phyloP scores from a whole-genome alignment of 2,797 vertebrate genomes.

The Taeniopygia guttata region DNA sequence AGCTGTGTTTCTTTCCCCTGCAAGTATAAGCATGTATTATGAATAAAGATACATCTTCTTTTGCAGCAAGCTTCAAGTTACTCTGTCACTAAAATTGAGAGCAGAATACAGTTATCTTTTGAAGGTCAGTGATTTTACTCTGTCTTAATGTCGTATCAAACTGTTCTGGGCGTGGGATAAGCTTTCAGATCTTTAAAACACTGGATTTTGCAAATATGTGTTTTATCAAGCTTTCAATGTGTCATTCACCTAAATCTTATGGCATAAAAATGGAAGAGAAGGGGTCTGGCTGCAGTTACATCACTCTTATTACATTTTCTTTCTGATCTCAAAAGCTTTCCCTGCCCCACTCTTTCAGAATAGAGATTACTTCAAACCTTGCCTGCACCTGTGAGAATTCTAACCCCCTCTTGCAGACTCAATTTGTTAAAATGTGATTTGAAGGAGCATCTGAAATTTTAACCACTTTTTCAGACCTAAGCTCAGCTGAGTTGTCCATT shows the following conservation, averaged over 20 bases:
- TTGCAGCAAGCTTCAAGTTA: slow-evolving; percentile 72
- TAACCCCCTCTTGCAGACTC: not conserved
- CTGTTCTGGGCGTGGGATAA: not conserved
- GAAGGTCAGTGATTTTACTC: slow-evolving; percentile 70
- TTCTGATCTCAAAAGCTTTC: not conserved
- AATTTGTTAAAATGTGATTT: not conserved
- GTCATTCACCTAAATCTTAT: not conserved
- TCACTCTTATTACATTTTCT: not conserved
- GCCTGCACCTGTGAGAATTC: not conserved
- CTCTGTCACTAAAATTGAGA: slow-evolving; percentile 73
- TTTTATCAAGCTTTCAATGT: not conserved
- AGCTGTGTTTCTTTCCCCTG: not conserved
- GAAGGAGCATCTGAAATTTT: not conserved
- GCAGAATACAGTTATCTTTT: slow-evolving; percentile 65
- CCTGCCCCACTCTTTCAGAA: not conserved
- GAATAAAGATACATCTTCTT: not conserved
- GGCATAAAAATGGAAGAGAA: not conserved
- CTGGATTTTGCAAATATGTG: not conserved
- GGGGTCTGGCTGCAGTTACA: not conserved
- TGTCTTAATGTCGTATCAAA: not conserved
- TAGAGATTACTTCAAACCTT: not conserved
- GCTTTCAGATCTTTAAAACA: not conserved
- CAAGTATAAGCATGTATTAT: not conserved
- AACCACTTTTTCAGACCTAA: not conserved
- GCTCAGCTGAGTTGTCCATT: not conserved